Evolutionary conservation across 2,888 invertebrate genomes (phyloP), one percentile per base, ranked within the genome.

Genomic region (Hemithea aestivaria): DNA sequence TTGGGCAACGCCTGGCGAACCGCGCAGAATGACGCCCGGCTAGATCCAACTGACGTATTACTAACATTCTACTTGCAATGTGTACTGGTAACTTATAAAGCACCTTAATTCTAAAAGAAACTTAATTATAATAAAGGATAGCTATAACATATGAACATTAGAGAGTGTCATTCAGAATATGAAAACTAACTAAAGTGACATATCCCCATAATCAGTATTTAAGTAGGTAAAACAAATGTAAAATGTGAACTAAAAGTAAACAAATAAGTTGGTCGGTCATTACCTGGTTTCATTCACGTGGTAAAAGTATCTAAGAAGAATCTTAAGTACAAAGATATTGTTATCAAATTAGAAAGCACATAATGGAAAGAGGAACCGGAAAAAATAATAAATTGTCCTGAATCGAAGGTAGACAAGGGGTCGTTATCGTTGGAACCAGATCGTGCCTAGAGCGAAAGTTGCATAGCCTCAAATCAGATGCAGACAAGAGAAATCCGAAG

Each of bases 381-480:
- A 53, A 49, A 48, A 48, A 34, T 35, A 53, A 51, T 52, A 56
- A 41, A 21, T 25, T 26, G 2, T 35, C 51, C 41, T 53, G 53
- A 58, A 48, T 45, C 45, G 50, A 51, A 48, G 51, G 48, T 53
- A 55, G 53, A 54, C 53, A 59, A 52, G 53, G 42, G 53, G 58
- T 64, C 62, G 66, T 64, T 64, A 70, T 62, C 61, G 66, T 61
- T 62, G 69, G 59, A 69, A 73, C 66, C 64, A 71, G 77, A 74
- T 75, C 79, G 79, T 79, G 77, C 74, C 66, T 61, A 53, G 61
- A 68, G 76, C 73, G 73, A 77, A 75, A 76, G 76, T 77, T 73
- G 74, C 71, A 72, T 63, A 69, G 71, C 59, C 57, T 70, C 68
- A 71, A 77, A 80, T 80, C 77, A 74, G 73, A 74, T 69, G 75